A percentile compares a stretch with the other conserved stretches of the same genome.
Conservation (phyloP, 2,113 vertebrate genomes). For the Propithecus coquereli region DNA sequence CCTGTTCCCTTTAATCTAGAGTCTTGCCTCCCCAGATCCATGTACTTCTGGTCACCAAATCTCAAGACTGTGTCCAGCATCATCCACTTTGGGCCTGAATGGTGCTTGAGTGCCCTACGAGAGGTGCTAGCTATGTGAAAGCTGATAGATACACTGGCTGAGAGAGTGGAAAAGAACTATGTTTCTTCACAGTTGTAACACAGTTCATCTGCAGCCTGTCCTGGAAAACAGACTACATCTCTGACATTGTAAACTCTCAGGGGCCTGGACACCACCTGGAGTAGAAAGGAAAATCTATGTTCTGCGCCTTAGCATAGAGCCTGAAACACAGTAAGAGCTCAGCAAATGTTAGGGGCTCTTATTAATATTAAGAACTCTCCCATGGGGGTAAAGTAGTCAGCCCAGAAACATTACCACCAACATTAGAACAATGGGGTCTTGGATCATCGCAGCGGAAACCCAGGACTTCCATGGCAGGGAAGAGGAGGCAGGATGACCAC, state of each 20-base stretch:
- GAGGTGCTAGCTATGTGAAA: background rate
- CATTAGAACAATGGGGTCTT: background rate
- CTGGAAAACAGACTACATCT: background rate
- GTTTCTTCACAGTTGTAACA: background rate
- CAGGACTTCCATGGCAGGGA: background rate
- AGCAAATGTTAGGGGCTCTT: background rate
- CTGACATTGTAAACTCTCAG: background rate
- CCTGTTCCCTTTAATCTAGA: background rate
- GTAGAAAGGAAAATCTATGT: background rate
- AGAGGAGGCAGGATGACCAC: background rate
- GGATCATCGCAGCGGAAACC: background rate
- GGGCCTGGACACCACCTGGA: background rate
- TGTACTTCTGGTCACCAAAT: background rate
- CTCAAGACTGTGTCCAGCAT: background rate
- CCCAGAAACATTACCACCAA: background rate
- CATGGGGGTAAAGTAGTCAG: background rate
- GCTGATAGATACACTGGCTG: background rate
- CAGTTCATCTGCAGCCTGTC: background rate
- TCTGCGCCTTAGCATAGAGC: background rate
- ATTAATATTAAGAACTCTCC: conserved; percentile 11
- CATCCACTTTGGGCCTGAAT: background rate
- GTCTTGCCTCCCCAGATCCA: background rate
- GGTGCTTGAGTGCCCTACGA: background rate
- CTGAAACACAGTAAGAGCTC: background rate
- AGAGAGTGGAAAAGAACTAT: background rate